Base-by-base conservation (phyloP, 2,113 vertebrate species). In the Perca fluviatilis region DNA sequence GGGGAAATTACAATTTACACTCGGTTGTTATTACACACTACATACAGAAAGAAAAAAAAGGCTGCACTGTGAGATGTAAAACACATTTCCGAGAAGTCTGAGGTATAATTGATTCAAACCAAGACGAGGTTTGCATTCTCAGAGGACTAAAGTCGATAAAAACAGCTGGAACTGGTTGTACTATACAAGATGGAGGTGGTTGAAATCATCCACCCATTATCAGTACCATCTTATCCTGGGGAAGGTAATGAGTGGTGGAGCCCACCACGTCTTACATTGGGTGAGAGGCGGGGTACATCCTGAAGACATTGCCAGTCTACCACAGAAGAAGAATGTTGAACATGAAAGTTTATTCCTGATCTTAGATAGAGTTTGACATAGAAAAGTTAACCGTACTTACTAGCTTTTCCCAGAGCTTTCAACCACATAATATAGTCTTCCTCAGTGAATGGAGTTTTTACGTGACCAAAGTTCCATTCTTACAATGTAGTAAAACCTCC, bases 121-220 rank as follows among this genome's bases (percentile, higher is more conserved):
- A 49, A 53, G 63, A 27, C 18, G 1, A 61, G 9, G 9, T 46
- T 54, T 68, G 3, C 12, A 15, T 7, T 25, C 14, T 25, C 12
- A 13, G 11, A 36, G n/a, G 16, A 23, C 23, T 23, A 0, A 8
- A 25, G 49, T 53, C 49, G 30, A 21, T 54, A 40, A 9, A 64
- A 58, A 21, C 10, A 16, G 43, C 43, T 27, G 43, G 51, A 21
- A 51, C 11, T 21, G n/a, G 14, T 19, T 57, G 14, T 19, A 6
- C 9, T 3, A 2, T 23, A 19, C 25, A 56, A 11, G n/a, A 49
- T 1, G 3, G 3, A 6, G 3, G 57, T 30, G 23, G 33, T 6
- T 27, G 40, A n/a, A 67, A 62, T 62, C 47, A 46, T 73, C 47
- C 49, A 46, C 51, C 50, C 43, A 60, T 79, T 15, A 11, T 25